Base-by-base conservation (phyloP, 2,888 invertebrate species). In the Chalcis sispes region DNA sequence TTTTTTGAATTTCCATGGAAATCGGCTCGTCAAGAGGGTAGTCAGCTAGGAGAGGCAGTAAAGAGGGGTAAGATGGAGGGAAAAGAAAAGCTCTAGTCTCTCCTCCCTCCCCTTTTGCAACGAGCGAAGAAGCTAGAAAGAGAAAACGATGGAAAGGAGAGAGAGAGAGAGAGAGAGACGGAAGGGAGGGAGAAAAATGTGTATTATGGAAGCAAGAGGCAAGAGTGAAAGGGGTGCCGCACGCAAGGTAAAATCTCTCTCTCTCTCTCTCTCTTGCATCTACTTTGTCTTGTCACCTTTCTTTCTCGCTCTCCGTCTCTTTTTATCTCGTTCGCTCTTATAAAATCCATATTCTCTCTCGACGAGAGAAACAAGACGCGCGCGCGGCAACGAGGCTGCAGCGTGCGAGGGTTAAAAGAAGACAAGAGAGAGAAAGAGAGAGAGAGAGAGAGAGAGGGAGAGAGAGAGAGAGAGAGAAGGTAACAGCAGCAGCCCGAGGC, bases 311-410 rank as follows among this genome's bases (percentile, higher is more conserved):
- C 76, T 58, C 65, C 46, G 56, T 61, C 36, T 15, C 59, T 72
- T 69, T 70, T 50, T 46, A 56, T 48, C 46, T n/a, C 61, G 66
- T 46, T 64, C 46, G 36, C 42, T 71, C 74, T 74, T 77, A 75
- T 77, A 75, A 77, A 77, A 77, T 77, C 77, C 77, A 77, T 77
- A 77, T 75, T 77, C 67, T 77, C 66, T 77, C 66, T 56, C 32
- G 40, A 48, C 32, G 74, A 66, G 72, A 75, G 77, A 75, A 77
- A 72, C 59, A 80, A 79, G 76, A 50, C 25, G 76, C 29, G 70
- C 10, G 20, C 56, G 29, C 54, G 27, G 10, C 59, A 52, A 58
- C 54, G 59, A 27, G 48, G 70, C 52, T 40, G 67, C 71, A 23
- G 48, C 13, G 20, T 20, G 23, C 32, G 66, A 29, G 42, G 54